These are phyloP conservation scores for Manacus vitellinus DNA, from an alignment of 2,113 vertebrate species.

Conservation along the genomic window DNA sequence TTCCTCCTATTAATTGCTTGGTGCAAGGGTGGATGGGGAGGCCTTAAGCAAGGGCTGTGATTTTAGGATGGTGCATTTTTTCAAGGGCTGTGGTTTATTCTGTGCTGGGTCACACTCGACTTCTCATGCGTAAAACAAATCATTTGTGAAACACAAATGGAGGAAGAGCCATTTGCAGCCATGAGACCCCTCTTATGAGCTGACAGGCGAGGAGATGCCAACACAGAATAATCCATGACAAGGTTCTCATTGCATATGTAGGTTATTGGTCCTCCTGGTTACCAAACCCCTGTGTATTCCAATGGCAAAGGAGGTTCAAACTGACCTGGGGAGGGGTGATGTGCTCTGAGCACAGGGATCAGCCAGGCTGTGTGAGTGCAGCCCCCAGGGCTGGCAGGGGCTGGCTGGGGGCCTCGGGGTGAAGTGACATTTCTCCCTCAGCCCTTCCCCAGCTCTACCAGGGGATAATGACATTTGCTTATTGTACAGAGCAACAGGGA, in stretches of 20 bases:
- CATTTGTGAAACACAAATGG: background rate
- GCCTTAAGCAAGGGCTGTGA: background rate
- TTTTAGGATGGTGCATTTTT: background rate
- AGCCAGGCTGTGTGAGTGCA: background rate
- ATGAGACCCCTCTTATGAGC: background rate
- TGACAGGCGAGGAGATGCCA: background rate
- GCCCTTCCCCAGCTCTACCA: background rate
- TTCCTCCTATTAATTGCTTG: background rate
- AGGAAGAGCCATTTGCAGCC: slow-evolving; percentile 11
- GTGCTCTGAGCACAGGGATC: background rate
- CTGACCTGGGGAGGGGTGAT: background rate
- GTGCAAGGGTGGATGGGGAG: background rate
- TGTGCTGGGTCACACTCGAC: background rate
- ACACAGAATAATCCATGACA: background rate
- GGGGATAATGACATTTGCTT: background rate
- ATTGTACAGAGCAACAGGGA: background rate
- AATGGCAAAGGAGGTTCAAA: background rate
- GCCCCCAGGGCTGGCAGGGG: background rate
- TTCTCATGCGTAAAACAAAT: background rate
- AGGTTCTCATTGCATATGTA: background rate
- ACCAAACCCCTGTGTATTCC: background rate
- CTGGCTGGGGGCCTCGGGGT: background rate
- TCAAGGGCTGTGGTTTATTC: background rate
- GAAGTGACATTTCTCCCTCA: background rate
- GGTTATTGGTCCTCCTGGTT: background rate